Evolutionary conservation across 2,797 vertebrate species (phyloP).

Genomic region (Acomys russatus): DNA sequence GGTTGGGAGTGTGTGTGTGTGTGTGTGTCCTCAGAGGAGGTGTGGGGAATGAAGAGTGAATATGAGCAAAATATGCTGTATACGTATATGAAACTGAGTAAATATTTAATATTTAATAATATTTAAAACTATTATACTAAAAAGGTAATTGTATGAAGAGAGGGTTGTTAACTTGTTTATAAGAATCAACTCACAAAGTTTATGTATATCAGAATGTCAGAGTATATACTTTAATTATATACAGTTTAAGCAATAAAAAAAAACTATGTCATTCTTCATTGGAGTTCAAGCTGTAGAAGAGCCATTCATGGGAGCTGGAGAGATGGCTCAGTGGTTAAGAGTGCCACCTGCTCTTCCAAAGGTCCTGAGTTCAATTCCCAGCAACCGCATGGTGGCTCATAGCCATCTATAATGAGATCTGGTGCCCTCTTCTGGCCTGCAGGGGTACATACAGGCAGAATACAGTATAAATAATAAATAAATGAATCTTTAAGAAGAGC

Average conservation of each 20-base stretch:
- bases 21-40: neutral
- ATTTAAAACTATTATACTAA: neutral
- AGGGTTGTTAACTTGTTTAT: neutral
- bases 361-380: too few relatives aligned
- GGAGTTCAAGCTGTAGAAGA: constrained; percentile 18
- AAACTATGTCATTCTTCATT: neutral
- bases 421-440: too few relatives aligned
- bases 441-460: too few relatives aligned
- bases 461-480: too few relatives aligned
- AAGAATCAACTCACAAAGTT: neutral
- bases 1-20: too few relatives aligned
- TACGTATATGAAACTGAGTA: neutral
- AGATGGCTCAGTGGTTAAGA: too few relatives aligned
- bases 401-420: too few relatives aligned
- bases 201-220: neutral
- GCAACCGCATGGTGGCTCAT: too few relatives aligned
- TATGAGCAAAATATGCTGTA: neutral
- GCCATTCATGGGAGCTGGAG: too few relatives aligned
- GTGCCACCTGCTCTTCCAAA: too few relatives aligned
- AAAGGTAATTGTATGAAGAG: neutral
- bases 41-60: neutral
- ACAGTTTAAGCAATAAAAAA: neutral
- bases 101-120: neutral
- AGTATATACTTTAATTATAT: neutral
- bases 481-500: too few relatives aligned